phyloP scores from a whole-genome alignment of 2,888 invertebrate genomes.

The Teleiodes luculella region DNA sequence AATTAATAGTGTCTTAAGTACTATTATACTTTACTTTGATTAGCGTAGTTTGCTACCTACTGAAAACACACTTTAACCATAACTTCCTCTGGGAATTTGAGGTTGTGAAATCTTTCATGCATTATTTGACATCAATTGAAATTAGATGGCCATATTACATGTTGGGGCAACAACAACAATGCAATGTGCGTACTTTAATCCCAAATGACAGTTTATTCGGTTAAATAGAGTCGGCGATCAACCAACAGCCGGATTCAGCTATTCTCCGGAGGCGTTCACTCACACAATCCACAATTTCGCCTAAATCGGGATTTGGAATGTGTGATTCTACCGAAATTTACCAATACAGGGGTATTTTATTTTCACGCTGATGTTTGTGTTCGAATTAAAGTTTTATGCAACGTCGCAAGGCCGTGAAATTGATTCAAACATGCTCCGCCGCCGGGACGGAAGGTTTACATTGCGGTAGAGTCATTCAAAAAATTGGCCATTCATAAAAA shows the following conservation, averaged over 20 bases:
- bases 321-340: slow-evolving; percentile 33
- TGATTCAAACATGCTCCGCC: slow-evolving; percentile 50
- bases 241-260: slow-evolving; percentile 29
- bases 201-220: slow-evolving; percentile 57
- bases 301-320: slow-evolving; percentile 46
- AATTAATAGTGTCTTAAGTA: slow-evolving; percentile 46
- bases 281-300: slow-evolving; percentile 56
- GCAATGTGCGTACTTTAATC: slow-evolving; percentile 44
- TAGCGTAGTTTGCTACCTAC: slow-evolving; percentile 35
- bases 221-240: slow-evolving; percentile 48
- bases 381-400: slow-evolving; percentile 67
- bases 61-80: neutral
- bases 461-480: slow-evolving; percentile 43
- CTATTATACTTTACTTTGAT: slow-evolving; percentile 38
- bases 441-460: slow-evolving; percentile 53
- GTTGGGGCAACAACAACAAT: slow-evolving; percentile 45
- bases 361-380: slow-evolving; percentile 50
- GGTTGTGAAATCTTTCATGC: neutral
- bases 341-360: slow-evolving; percentile 32
- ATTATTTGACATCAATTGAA: slow-evolving; percentile 37
- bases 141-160: slow-evolving; percentile 53
- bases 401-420: slow-evolving; percentile 68
- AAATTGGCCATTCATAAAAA: slow-evolving; percentile 54
- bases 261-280: slow-evolving; percentile 71
- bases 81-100: neutral